phyloP scores from a whole-genome alignment of 2,888 invertebrate species.

The Penaeus monodon region DNA sequence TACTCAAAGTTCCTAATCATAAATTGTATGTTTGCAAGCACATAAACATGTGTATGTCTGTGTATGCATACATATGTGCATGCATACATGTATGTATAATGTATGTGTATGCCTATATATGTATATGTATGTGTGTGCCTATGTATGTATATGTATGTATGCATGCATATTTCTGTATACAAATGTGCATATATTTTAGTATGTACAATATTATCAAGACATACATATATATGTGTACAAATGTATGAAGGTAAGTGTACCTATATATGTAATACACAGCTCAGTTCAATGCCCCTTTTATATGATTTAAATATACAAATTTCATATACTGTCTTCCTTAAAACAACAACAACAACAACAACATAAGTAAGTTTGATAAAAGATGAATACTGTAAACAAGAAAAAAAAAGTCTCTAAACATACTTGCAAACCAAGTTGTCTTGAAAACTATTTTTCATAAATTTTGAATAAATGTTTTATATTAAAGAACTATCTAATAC shows the following conservation, averaged over 20 bases:
- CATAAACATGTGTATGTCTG: neutral
- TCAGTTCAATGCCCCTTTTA: too few relatives aligned
- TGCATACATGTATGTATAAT: slow-evolving; percentile 2
- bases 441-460: too few relatives aligned
- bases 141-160: slow-evolving; percentile 38
- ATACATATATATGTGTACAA: slow-evolving; percentile 36
- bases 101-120: slow-evolving; percentile 18
- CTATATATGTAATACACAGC: neutral
- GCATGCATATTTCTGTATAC: slow-evolving; percentile 35
- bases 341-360: too few relatives aligned
- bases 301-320: too few relatives aligned
- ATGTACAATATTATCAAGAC: neutral
- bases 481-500: too few relatives aligned
- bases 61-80: neutral
- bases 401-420: too few relatives aligned
- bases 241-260: slow-evolving; percentile 24
- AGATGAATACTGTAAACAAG: too few relatives aligned
- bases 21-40: neutral
- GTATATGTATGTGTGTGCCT: slow-evolving; percentile 10
- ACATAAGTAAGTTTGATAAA: too few relatives aligned
- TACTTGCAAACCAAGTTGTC: too few relatives aligned
- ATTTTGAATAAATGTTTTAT: too few relatives aligned
- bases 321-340: neutral
- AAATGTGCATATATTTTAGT: slow-evolving; percentile 24
- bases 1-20: too few relatives aligned